A percentile compares a stretch with the other conserved stretches of the same genome.
Evolutionary conservation across 2,888 invertebrate species (phyloP).

Genomic region (Campoplex capitator): DNA sequence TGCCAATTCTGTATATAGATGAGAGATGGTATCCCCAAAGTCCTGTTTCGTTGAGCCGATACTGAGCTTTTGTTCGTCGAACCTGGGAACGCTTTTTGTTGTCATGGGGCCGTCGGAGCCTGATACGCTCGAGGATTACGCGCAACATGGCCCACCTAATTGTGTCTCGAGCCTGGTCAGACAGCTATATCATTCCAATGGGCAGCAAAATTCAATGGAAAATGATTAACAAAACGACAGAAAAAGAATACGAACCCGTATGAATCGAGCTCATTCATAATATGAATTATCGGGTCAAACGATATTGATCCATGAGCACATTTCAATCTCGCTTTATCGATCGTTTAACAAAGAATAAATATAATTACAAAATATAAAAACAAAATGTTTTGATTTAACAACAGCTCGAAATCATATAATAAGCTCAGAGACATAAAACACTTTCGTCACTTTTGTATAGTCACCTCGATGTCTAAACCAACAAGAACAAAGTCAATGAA

Average conservation of each 20-base stretch:
- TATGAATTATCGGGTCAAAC: constrained; percentile 66
- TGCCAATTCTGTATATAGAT: not conserved
- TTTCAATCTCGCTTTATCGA: not conserved
- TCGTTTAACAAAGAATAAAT: not conserved
- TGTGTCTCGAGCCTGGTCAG: constrained; percentile 66
- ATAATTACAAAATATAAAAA: not conserved
- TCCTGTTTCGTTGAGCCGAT: constrained; percentile 33
- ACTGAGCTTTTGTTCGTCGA: constrained; percentile 65
- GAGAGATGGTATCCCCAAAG: not conserved
- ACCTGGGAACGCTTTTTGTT: constrained; percentile 76
- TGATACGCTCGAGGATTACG: constrained; percentile 72
- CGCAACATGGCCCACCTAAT: constrained; percentile 70
- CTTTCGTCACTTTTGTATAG: not conserved
- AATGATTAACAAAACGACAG: constrained; percentile 20
- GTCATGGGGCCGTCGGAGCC: constrained; percentile 53
- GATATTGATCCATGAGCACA: constrained; percentile 10
- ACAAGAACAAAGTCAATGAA: not conserved
- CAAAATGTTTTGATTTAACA: not conserved
- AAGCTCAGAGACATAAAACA: not conserved
- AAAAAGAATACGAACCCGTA: constrained; percentile 15
- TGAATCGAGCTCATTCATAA: constrained; percentile 30
- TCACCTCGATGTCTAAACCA: not conserved
- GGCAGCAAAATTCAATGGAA: constrained; percentile 5
- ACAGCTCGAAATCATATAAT: not conserved
- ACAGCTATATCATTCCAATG: constrained; percentile 32